phyloP scores from a whole-genome alignment of 92 coral and sea anemone species.

The Porites cylindrica region DNA sequence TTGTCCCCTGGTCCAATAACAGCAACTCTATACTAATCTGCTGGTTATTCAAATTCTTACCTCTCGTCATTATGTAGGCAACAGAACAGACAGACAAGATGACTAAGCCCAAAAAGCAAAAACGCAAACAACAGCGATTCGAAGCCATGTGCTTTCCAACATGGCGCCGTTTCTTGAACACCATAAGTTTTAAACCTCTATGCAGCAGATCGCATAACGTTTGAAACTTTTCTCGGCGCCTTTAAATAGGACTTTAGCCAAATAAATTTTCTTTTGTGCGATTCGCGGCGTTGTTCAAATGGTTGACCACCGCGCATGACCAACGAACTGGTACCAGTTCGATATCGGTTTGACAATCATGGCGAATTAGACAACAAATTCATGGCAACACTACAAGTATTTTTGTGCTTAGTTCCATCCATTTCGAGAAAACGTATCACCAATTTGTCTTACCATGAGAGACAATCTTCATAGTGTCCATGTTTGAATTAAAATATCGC shows the following conservation, averaged over 20 bases:
- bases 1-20: neutral
- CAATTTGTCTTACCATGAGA: neutral
- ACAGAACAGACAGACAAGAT: constrained; percentile 55
- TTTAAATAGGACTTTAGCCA: neutral
- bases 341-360: neutral
- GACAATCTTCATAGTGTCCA: no score
- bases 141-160: constrained; percentile 52
- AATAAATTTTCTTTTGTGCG: constrained; percentile 1
- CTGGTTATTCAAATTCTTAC: constrained; percentile 21
- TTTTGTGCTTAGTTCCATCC: no score
- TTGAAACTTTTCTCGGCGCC: neutral
- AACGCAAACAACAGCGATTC: constrained; percentile 56
- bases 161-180: constrained; percentile 6
- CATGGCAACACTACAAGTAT: no score
- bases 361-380: neutral
- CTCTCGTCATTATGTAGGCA: constrained; percentile 55
- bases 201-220: neutral
- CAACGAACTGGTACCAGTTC: constrained; percentile 11
- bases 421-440: no score
- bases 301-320: constrained; percentile 15
- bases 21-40: neutral
- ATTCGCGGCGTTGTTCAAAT: neutral
- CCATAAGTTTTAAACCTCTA: constrained; percentile 7
- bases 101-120: constrained; percentile 52
- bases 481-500: no score